These are phyloP conservation scores for Ploceus nigricollis DNA, from an alignment of 2,113 vertebrate species.

Conservation along the genomic window DNA sequence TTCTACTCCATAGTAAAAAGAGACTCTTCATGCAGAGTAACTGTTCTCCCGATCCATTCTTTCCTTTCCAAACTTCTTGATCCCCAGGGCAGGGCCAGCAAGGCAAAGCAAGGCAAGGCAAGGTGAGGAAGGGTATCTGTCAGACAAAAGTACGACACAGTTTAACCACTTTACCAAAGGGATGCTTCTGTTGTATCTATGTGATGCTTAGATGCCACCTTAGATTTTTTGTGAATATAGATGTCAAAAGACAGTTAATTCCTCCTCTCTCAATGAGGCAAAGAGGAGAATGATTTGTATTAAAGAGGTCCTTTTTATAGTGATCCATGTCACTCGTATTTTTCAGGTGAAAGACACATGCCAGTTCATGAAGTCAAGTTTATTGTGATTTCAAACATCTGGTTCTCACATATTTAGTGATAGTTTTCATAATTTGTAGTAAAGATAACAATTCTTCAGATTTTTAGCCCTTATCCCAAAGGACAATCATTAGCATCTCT, in stretches of 20 bases:
- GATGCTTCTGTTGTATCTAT: neutral
- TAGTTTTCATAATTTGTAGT: neutral
- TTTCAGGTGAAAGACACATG: neutral
- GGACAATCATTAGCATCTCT: neutral
- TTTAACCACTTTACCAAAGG: neutral
- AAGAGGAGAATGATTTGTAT: neutral
- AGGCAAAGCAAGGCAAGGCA: neutral
- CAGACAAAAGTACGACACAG: neutral
- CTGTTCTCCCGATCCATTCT: neutral
- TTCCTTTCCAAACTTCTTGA: neutral
- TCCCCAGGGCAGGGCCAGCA: fast-evolving
- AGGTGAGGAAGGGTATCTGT: fast-evolving
- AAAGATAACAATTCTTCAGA: neutral
- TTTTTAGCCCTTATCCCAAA: neutral
- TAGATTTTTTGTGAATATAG: neutral
- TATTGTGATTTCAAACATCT: neutral
- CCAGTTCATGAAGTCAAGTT: neutral
- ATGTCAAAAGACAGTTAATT: neutral
- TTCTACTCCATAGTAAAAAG: neutral
- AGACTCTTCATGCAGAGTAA: neutral
- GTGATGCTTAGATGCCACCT: neutral
- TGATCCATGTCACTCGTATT: neutral
- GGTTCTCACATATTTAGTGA: neutral
- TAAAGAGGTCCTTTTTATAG: neutral
- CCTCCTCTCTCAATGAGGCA: neutral